Percentiles rank a stretch among this genome's conserved stretches.
phyloP scores from a whole-genome alignment of 2,797 vertebrate genomes.

The Sternarchorhynchus goeldii region DNA sequence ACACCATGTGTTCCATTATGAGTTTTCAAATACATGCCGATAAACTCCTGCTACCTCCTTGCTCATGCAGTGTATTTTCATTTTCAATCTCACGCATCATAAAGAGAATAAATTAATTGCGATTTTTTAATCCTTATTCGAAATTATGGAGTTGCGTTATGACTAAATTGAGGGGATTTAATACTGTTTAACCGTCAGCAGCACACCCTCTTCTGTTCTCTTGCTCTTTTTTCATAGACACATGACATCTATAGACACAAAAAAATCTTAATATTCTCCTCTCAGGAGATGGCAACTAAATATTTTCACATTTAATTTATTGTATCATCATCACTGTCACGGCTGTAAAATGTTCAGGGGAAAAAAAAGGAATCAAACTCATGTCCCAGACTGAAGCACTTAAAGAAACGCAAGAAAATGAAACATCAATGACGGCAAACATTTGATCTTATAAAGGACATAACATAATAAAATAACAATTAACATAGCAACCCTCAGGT shows the following conservation, averaged over 20 bases:
- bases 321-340: too few species aligned
- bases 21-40: conserved; percentile 37
- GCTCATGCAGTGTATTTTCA: conserved; percentile 36
- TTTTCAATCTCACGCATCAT: conserved; percentile 21
- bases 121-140: conserved; percentile 43
- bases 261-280: not conserved
- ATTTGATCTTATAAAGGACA: too few species aligned
- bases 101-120: conserved; percentile 46
- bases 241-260: not conserved
- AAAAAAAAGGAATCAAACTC: too few species aligned
- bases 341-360: too few species aligned
- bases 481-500: too few species aligned
- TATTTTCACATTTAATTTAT: not conserved
- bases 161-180: conserved; percentile 19
- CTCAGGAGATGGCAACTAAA: not conserved
- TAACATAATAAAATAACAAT: too few species aligned
- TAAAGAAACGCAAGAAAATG: too few species aligned
- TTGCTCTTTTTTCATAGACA: not conserved
- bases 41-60: conserved; percentile 25
- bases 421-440: too few species aligned
- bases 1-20: conserved; percentile 32
- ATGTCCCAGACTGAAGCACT: too few species aligned
- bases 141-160: conserved; percentile 42
- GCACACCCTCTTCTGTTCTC: not conserved
- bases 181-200: not conserved